Conservation (phyloP, 35 echinoderm and acorn worm genomes). For the Chiridota heheva region DNA sequence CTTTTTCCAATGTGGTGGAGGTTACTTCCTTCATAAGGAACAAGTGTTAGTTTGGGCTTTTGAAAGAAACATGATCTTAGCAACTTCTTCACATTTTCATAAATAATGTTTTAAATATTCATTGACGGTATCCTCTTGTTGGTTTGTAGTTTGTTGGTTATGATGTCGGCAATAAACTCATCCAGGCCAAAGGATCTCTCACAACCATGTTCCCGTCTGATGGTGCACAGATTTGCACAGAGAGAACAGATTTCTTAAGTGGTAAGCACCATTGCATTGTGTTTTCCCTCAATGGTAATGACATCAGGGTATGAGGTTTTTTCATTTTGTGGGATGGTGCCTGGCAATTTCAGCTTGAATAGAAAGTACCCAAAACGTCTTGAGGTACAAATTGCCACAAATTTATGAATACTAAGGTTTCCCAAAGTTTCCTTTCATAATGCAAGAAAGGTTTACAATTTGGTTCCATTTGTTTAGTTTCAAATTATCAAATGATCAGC, state of each 20-base stretch:
- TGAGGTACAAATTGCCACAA: too few relatives aligned
- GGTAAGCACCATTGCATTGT: conserved; percentile 41
- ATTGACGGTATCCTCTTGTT: background rate
- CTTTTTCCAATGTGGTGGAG: too few relatives aligned
- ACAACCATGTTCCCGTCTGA: conserved; percentile 80
- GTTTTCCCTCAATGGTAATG: background rate
- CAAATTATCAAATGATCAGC: too few relatives aligned
- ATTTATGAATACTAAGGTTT: too few relatives aligned
- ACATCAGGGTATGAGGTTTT: background rate
- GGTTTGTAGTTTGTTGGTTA: conserved; percentile 89
- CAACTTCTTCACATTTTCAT: background rate
- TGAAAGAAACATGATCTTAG: too few relatives aligned
- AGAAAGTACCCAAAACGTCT: too few relatives aligned
- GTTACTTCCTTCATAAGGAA: too few relatives aligned
- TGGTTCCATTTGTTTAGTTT: too few relatives aligned
- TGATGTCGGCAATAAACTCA: conserved; percentile 87
- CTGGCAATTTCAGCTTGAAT: too few relatives aligned
- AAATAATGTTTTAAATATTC: background rate
- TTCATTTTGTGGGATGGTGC: background rate
- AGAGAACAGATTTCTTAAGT: conserved; percentile 82
- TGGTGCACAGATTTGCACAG: conserved; percentile 83
- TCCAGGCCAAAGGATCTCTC: conserved; percentile 74
- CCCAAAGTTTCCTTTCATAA: too few relatives aligned
- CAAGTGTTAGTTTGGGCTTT: too few relatives aligned
- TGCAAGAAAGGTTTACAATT: too few relatives aligned